Evolutionary conservation across 2,113 vertebrate genomes (phyloP).

Genomic region (Trematomus loennbergii): DNA sequence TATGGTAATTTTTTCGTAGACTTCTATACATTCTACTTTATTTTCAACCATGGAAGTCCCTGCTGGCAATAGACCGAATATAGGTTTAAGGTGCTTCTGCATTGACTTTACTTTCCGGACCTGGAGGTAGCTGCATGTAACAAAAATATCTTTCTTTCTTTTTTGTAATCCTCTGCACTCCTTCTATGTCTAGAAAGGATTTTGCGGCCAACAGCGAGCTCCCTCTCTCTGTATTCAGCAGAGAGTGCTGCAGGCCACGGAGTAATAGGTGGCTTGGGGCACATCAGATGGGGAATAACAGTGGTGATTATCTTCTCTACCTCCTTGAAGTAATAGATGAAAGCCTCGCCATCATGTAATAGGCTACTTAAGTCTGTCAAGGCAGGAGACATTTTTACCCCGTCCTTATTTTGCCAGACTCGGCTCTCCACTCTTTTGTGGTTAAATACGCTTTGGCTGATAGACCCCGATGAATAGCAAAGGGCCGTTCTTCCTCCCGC

Average conservation of each 20-base stretch:
- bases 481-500: constrained; percentile 36
- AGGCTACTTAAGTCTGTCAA: constrained; percentile 82
- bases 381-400: constrained; percentile 66
- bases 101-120: too few species aligned
- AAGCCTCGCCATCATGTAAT: constrained; percentile 80
- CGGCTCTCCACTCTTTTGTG: constrained; percentile 62
- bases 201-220: not conserved
- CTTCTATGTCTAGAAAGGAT: not conserved
- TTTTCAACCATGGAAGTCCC: too few species aligned
- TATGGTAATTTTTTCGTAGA: too few species aligned
- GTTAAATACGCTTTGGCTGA: constrained; percentile 79
- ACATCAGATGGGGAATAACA: constrained; percentile 79
- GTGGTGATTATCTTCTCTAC: constrained; percentile 81
- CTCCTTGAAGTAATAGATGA: constrained; percentile 82
- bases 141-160: not conserved
- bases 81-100: too few species aligned
- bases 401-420: constrained; percentile 65
- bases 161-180: constrained; percentile 5
- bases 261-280: constrained; percentile 77
- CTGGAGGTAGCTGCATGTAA: not conserved
- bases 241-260: constrained; percentile 58
- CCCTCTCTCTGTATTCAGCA: constrained; percentile 49
- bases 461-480: constrained; percentile 58
- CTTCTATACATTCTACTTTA: too few species aligned
- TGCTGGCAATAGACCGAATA: too few species aligned